phyloP scores from a whole-genome alignment of 2,113 vertebrate genomes.

The Pseudonaja textilis region DNA sequence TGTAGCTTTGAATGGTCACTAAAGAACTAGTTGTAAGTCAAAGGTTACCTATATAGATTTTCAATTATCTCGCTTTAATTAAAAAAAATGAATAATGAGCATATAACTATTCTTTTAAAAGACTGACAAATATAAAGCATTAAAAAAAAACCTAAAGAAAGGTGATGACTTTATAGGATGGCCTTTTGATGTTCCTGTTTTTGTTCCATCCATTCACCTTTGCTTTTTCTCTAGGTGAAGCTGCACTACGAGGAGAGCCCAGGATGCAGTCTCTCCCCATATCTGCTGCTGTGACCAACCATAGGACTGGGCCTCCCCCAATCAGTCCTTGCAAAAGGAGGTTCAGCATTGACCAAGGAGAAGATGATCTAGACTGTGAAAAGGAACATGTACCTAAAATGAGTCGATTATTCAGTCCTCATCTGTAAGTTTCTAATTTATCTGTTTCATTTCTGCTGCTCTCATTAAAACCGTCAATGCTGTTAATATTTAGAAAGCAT shows the following conservation, averaged over 20 bases:
- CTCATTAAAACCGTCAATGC: background rate
- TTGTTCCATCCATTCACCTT: background rate
- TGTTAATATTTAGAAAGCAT: background rate
- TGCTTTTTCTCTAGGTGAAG: slow-evolving; percentile 79
- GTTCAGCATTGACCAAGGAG: slow-evolving; percentile 85
- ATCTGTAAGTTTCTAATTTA: slow-evolving; percentile 81
- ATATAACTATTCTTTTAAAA: fast-evolving
- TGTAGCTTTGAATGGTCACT: background rate
- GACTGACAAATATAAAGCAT: slow-evolving; percentile 8
- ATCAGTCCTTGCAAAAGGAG: slow-evolving; percentile 97
- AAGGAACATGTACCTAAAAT: slow-evolving; percentile 92
- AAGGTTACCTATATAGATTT: background rate
- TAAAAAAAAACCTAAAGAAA: slow-evolving; percentile 6
- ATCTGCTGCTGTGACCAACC: slow-evolving; percentile 81
- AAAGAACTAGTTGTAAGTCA: background rate
- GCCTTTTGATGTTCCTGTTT: fast-evolving
- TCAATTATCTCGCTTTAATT: slow-evolving; percentile 10
- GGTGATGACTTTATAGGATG: background rate
- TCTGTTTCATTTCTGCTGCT: fast-evolving
- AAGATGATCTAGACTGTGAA: slow-evolving; percentile 88
- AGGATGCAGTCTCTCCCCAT: slow-evolving; percentile 90
- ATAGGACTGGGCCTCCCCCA: slow-evolving; percentile 92
- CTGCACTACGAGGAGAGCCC: slow-evolving; percentile 89
- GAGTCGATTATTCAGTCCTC: slow-evolving; percentile 88
- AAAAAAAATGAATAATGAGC: slow-evolving; percentile 10